phyloP scores from a whole-genome alignment of 2,888 invertebrate species.

The Argyresthia albistria region DNA sequence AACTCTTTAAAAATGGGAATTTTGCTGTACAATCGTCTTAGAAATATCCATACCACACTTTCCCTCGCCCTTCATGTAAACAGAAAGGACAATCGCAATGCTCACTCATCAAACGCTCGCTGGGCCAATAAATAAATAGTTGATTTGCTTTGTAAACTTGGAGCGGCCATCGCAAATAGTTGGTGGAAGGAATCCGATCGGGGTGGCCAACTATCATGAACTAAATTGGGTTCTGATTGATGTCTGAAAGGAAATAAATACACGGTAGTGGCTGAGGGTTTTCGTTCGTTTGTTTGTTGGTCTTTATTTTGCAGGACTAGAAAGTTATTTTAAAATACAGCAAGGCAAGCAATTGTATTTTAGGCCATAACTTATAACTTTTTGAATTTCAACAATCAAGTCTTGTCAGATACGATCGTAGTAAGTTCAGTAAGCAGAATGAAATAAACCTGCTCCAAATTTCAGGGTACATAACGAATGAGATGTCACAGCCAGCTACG shows the following conservation, averaged over 20 bases:
- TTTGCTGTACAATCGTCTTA: too few relatives aligned
- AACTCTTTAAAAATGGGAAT: too few relatives aligned
- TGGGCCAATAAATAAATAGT: constrained; percentile 65
- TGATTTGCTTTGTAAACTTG: constrained; percentile 67
- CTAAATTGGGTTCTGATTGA: constrained; percentile 36
- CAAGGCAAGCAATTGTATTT: too few relatives aligned
- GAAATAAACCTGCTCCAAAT: too few relatives aligned
- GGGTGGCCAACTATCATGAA: constrained; percentile 46
- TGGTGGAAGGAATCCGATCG: constrained; percentile 40
- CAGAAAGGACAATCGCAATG: constrained; percentile 41
- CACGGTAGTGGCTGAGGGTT: background rate
- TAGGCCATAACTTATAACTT: too few relatives aligned
- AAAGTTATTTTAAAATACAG: too few relatives aligned
- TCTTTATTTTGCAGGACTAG: too few relatives aligned
- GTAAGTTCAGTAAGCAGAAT: too few relatives aligned
- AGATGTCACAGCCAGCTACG: too few relatives aligned
- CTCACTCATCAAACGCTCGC: constrained; percentile 56
- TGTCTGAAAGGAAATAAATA: constrained; percentile 25
- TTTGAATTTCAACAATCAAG: too few relatives aligned
- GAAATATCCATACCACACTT: constrained; percentile 25
- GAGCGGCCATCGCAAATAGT: constrained; percentile 34
- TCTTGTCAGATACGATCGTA: too few relatives aligned
- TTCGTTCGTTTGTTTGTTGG: background rate
- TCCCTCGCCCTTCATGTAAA: constrained; percentile 30
- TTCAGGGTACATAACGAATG: too few relatives aligned